A percentile compares a stretch with the other conserved stretches of the same genome.
Evolutionary conservation across 2,113 vertebrate genomes (phyloP).

Genomic region (Pardalotus punctatus): DNA sequence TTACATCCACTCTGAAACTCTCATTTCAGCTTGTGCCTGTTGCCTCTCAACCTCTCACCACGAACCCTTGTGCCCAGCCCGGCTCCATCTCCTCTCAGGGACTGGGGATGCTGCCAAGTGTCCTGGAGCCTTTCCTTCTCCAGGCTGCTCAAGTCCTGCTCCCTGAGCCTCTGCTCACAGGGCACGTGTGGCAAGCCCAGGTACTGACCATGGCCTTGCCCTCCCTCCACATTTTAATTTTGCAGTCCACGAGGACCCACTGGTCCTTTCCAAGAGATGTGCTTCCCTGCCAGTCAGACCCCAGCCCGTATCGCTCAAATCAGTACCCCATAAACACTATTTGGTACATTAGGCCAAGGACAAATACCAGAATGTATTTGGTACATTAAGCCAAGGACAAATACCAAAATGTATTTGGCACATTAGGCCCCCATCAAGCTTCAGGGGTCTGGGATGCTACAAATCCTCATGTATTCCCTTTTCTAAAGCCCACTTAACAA

Average conservation of each 20-base stretch:
- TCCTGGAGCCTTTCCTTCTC: not conserved
- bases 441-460: not conserved
- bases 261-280: not conserved
- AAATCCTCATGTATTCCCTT: not conserved
- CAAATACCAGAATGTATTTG: too few species aligned
- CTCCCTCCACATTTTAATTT: not conserved
- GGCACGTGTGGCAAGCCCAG: not conserved
- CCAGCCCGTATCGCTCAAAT: not conserved
- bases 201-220: not conserved
- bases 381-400: too few species aligned
- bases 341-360: not conserved
- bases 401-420: too few species aligned
- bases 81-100: not conserved
- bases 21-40: not conserved
- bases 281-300: not conserved
- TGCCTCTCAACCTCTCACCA: too few species aligned
- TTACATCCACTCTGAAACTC: not conserved
- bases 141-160: not conserved
- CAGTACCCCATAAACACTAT: not conserved
- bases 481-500: not conserved
- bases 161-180: not conserved
- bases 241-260: rapidly evolving
- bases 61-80: not conserved
- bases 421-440: not conserved
- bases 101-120: not conserved